Evolutionary conservation across 2,113 vertebrate species (phyloP).

Genomic region (Limnothrissa miodon): DNA sequence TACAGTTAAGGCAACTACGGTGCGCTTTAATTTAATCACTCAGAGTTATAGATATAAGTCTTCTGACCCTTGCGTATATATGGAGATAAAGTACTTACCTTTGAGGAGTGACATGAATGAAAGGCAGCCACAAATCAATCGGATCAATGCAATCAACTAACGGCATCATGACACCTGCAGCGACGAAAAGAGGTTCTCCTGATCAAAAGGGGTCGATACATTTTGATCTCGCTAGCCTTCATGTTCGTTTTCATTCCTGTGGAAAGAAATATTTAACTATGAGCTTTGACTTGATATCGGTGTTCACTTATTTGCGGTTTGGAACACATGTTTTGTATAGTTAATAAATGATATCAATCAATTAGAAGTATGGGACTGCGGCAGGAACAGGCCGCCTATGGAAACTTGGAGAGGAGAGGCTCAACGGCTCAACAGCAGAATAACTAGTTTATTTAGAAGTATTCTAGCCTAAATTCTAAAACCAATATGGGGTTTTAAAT

Average conservation of each 20-base stretch:
- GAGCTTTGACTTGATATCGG: constrained; percentile 39
- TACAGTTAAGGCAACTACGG: constrained; percentile 35
- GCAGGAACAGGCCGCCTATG: too few relatives aligned
- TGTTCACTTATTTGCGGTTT: too few relatives aligned
- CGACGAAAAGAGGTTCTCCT: constrained; percentile 43
- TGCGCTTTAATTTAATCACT: constrained; percentile 57
- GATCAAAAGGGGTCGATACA: constrained; percentile 50
- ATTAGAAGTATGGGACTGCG: too few relatives aligned
- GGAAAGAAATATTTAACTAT: constrained; percentile 21
- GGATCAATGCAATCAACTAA: constrained; percentile 65
- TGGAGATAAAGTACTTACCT: constrained; percentile 70
- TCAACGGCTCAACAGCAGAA: too few relatives aligned
- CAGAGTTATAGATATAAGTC: constrained; percentile 53
- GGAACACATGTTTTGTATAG: too few relatives aligned
- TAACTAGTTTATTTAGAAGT: too few relatives aligned
- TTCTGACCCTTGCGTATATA: constrained; percentile 56
- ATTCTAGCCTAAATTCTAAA: too few relatives aligned
- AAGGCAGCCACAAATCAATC: constrained; percentile 60
- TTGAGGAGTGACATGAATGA: constrained; percentile 54
- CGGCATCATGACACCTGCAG: constrained; percentile 50
- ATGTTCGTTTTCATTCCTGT: not conserved
- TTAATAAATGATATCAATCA: too few relatives aligned
- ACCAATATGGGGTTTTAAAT: too few relatives aligned
- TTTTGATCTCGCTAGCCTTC: constrained; percentile 22
- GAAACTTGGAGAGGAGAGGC: too few relatives aligned